These are phyloP conservation scores for Ceratitis capitata DNA, from an alignment of 1,140 invertebrate genomes.

Conservation along the genomic window DNA sequence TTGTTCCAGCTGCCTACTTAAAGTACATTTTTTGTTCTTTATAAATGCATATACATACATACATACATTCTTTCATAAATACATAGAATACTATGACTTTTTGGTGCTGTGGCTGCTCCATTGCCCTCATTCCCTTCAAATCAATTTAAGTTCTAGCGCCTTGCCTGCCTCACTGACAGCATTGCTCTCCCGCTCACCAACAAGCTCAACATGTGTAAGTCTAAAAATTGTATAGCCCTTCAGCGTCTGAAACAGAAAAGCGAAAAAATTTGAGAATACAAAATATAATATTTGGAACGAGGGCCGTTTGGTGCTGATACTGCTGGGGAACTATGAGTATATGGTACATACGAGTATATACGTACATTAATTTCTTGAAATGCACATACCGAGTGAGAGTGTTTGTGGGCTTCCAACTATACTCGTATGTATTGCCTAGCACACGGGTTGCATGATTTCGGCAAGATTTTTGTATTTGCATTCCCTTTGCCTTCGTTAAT, in stretches of 20 bases:
- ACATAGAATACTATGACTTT: not conserved
- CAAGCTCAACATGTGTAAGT: not conserved
- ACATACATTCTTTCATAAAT: not conserved
- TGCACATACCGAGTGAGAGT: not conserved
- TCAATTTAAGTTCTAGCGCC: slow-evolving; percentile 31
- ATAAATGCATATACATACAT: too few relatives aligned
- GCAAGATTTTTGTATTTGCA: not conserved
- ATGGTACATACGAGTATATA: not conserved
- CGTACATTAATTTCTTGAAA: not conserved
- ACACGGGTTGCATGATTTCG: not conserved
- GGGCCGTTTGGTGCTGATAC: not conserved
- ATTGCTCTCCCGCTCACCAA: not conserved
- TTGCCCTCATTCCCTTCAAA: slow-evolving; percentile 32
- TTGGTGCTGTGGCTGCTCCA: slow-evolving; percentile 1
- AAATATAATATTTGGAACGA: not conserved
- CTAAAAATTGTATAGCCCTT: slow-evolving; percentile 7
- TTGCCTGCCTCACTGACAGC: not conserved
- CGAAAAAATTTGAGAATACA: not conserved
- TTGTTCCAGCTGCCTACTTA: not conserved
- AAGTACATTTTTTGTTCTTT: not conserved
- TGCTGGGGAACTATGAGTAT: not conserved
- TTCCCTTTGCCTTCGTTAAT: slow-evolving; percentile 9
- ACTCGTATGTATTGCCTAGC: not conserved
- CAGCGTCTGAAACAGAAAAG: not conserved
- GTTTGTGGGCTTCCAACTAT: not conserved